A percentile compares a stretch with the other conserved stretches of the same genome.
phyloP scores from a whole-genome alignment of 2,888 invertebrate species.

The Pollenia angustigena region DNA sequence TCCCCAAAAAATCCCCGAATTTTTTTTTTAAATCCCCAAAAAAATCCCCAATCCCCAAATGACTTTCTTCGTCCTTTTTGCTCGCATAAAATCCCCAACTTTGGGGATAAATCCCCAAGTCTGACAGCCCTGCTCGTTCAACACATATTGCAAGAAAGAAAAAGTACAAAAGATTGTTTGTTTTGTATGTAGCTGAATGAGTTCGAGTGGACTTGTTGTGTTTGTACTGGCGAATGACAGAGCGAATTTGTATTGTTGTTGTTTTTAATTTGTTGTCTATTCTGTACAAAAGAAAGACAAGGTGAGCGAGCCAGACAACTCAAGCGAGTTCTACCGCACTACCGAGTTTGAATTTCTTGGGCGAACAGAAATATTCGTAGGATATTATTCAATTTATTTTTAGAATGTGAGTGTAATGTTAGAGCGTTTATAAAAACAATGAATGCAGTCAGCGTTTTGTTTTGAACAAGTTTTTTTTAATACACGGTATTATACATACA shows the following conservation, averaged over 20 bases:
- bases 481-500: too few relatives aligned
- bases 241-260: constrained; percentile 40
- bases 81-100: too few relatives aligned
- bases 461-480: constrained; percentile 33
- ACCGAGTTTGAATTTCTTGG: constrained; percentile 79
- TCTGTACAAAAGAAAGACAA: constrained; percentile 49
- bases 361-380: constrained; percentile 70
- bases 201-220: constrained; percentile 70
- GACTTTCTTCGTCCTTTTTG: too few relatives aligned
- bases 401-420: constrained; percentile 13
- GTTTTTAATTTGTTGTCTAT: constrained; percentile 27
- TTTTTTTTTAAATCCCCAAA: too few relatives aligned
- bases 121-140: too few relatives aligned
- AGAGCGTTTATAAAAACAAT: not conserved
- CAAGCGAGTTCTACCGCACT: constrained; percentile 76
- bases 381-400: constrained; percentile 27
- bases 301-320: constrained; percentile 61
- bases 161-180: constrained; percentile 13
- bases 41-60: too few relatives aligned
- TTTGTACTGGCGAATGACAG: constrained; percentile 35
- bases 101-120: too few relatives aligned
- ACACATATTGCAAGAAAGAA: constrained; percentile 26
- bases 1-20: too few relatives aligned
- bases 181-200: constrained; percentile 25
- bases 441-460: constrained; percentile 53